Evolutionary conservation across 1,140 invertebrate species (phyloP), one percentile per base, ranked within the genome.

Genomic region (Choristoneura fumiferana): DNA sequence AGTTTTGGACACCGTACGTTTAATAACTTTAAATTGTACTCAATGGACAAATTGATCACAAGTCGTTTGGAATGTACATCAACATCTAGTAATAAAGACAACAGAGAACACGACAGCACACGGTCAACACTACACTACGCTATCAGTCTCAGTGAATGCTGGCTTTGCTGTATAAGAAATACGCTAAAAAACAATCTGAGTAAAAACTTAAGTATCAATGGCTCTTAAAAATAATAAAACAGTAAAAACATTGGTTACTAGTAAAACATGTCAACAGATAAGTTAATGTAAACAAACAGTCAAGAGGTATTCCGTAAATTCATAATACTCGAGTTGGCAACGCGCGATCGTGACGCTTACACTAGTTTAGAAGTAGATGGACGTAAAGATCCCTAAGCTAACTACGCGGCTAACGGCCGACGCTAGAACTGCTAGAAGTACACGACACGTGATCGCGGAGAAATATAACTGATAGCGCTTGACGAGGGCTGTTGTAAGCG

Each of bases 11-110:
- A 49, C n/a, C 43, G 22, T 49, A 49, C 43, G 18, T 49, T 49
- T 49, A 49, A 49, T 49, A 49, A 49, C 18, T 18, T 49, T 17
- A 49, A 49, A 49, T n/a, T 49, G 43, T 49, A 49, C 43, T 49
- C 17, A 49, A 49, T 49, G 43, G 43, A 49, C 43, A 49, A 49
- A 6, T 29, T 45, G 8, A 13, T 49, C 43, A 49, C 43, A 49
- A 29, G 18, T 45, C 35, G 35, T 37, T 22, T 12, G 43, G 9
- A 49, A 18, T 49, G 22, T 29, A 18, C n/a, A 29, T 5, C 10
- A 10, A 29, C n/a, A n/a, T 29, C 8, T 8, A 49, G n/a, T n/a
- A 33, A 17, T 49, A 49, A 8, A 6, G 43, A 13, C 22, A 49
- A 49, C 22, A 33, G 0, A 49, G n/a, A 17, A 22, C 4, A 15